A percentile compares a stretch with the other conserved stretches of the same genome.
Evolutionary conservation across 2,797 vertebrate species (phyloP).

Genomic region (Brachyrhaphis roseni): DNA sequence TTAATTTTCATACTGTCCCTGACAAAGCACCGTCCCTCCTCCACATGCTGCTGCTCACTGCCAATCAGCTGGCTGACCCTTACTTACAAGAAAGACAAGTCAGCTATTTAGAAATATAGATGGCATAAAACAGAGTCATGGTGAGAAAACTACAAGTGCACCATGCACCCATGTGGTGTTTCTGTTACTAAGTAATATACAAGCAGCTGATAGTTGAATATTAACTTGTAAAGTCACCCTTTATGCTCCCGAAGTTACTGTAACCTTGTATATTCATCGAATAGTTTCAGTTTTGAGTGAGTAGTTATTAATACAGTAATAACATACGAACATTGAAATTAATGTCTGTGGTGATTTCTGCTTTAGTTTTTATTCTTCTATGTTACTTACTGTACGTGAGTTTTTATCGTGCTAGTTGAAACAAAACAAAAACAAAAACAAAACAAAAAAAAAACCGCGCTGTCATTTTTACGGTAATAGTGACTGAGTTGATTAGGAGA

Average conservation of each 20-base stretch:
- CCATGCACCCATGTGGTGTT: not conserved
- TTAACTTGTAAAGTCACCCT: not conserved
- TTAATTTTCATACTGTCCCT: not conserved
- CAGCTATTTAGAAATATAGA: not conserved
- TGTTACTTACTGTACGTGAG: not conserved
- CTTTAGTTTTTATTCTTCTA: not conserved
- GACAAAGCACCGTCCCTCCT: not conserved
- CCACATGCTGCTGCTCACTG: not conserved
- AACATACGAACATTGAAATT: not conserved
- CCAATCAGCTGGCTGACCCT: not conserved
- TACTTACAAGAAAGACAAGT: not conserved
- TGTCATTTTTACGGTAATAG: not conserved
- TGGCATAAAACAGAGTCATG: not conserved
- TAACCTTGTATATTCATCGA: not conserved
- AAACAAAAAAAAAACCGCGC: not conserved
- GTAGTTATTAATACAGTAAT: not conserved
- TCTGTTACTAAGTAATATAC: not conserved
- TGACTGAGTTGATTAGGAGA: not conserved
- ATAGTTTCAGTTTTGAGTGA: not conserved
- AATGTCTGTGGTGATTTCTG: not conserved
- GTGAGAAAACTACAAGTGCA: not conserved
- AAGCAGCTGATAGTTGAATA: not conserved
- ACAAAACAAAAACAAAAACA: not conserved
- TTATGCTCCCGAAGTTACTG: not conserved
- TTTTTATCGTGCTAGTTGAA: not conserved